phyloP scores from a whole-genome alignment of 2,888 invertebrate genomes.

The Drosophila sordidapex region DNA sequence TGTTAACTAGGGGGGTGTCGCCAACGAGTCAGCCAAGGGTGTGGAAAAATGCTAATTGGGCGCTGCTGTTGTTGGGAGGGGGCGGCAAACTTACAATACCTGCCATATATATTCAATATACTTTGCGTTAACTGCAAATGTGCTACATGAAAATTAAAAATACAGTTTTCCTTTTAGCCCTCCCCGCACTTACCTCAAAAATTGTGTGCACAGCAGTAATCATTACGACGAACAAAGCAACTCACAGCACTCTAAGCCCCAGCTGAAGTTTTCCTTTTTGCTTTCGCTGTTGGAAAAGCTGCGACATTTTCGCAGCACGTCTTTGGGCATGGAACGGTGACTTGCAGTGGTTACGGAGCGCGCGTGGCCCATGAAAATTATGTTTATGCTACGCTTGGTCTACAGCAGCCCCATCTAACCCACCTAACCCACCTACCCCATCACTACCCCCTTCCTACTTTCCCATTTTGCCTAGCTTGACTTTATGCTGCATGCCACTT shows the following conservation, averaged over 20 bases:
- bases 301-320: slow-evolving; percentile 46
- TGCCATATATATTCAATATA: slow-evolving; percentile 55
- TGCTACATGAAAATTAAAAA: slow-evolving; percentile 61
- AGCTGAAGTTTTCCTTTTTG: slow-evolving; percentile 3
- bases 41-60: slow-evolving; percentile 48
- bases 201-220: slow-evolving; percentile 50
- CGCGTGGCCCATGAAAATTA: slow-evolving; percentile 76
- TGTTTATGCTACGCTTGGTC: slow-evolving; percentile 68
- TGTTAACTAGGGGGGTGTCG: not conserved
- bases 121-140: slow-evolving; percentile 43
- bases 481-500: slow-evolving; percentile 75
- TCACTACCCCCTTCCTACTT: not conserved
- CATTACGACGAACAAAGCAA: slow-evolving; percentile 43
- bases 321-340: slow-evolving; percentile 11
- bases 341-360: slow-evolving; percentile 40
- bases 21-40: not conserved
- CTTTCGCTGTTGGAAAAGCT: slow-evolving; percentile 45
- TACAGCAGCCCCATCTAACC: not conserved
- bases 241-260: slow-evolving; percentile 1
- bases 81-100: slow-evolving; percentile 11
- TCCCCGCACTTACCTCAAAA: not conserved
- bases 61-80: not conserved
- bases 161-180: not conserved
- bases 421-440: not conserved
- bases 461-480: slow-evolving; percentile 33